Evolutionary conservation across 2,888 invertebrate genomes (phyloP), one percentile per base, ranked within the genome.

Genomic region (Xanthorhoe designata): DNA sequence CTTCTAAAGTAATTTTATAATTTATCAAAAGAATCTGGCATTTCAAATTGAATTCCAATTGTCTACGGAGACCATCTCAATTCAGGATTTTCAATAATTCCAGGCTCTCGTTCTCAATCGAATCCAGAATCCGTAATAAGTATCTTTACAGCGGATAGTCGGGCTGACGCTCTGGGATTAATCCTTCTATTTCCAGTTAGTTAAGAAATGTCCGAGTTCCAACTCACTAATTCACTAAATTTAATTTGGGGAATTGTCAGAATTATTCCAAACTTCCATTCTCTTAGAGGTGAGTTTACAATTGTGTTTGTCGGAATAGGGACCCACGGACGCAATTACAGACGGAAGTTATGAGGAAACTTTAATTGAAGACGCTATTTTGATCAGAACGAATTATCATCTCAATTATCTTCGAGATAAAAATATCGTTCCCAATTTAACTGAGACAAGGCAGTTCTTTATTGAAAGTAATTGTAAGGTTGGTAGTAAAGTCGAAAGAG

Each of bases 191-290:
- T 71, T 75, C 69, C 45, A 74, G 76, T 71, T 71, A 76, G 76
- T 77, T 74, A 76, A 74, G 72, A 74, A 76, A 76, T 74, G 62
- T 68, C 69, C 66, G 68, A 77, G 72, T 66, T 70, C 53, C 65
- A 45, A 59, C 70, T 71, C 64, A 66, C 66, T 73, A 72, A 78
- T 78, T 79, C 66, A 67, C 71, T 61, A 76, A 80, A 78, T 77
- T 74, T 69, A 74, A 76, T 77, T 73, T 70, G 58, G 18, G 63
- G 67, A 75, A 77, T 78, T 74, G 74, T 66, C 67, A 68, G 76
- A 76, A 80, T 77, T 71, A 77, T 75, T 72, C 64, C 60, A 58
- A 66, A 72, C 61, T 66, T 59, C 63, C 58, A 75, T 69, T 69
- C 55, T 64, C 35, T 64, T 56, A 47, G 19, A 62, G 55, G 59